Evolutionary conservation across 2,797 vertebrate genomes (phyloP), one percentile per base, ranked within the genome.

Genomic region (Gastrophryne carolinensis): DNA sequence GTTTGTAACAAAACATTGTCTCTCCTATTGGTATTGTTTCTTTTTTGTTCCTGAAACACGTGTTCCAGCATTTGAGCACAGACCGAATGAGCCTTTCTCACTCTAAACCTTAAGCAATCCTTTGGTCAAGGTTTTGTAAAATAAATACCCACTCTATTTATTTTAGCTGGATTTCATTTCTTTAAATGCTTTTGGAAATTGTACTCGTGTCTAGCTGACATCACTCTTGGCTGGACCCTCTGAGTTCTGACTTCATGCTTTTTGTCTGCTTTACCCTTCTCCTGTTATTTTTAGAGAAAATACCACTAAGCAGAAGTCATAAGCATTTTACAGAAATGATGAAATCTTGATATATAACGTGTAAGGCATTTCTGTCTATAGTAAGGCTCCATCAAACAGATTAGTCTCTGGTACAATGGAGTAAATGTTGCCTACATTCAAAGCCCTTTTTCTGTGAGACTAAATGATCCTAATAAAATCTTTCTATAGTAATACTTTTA

Each of bases 81-180:
- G 30, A 39, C 23, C 7, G 21, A 56, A 65, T 32, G 15, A 65
- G 27, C 39, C 47, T 44, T 64, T 63, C 32, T 41, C 44, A 64
- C 17, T 15, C 49, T 49, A 77, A 77, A 50, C 66, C 66, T 77
- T 77, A 21, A 71, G 37, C 57, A 64, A 77, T 77, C 50, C 57
- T 77, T 64, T 56, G 58, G 49, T 71, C 58, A 64, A 77, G 74
- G 50, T 39, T 70, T 70, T 56, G 35, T 57, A 49, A 71, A 62
- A 71, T 23, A 77, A 71, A 77, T 77, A 71, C 37, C 57, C 21
- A 57, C 29, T 15, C n/a, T 77, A 56, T 77, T 77, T 77, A 71
- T 29, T 70, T 64, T 71, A 71, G 41, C 52, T 71, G 52, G 72
- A 57, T 79, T 79, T 41, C 19, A 62, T 53, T 71, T 65, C 66